phyloP scores from a whole-genome alignment of 2,888 invertebrate species.

The Tachystola acroxantha region DNA sequence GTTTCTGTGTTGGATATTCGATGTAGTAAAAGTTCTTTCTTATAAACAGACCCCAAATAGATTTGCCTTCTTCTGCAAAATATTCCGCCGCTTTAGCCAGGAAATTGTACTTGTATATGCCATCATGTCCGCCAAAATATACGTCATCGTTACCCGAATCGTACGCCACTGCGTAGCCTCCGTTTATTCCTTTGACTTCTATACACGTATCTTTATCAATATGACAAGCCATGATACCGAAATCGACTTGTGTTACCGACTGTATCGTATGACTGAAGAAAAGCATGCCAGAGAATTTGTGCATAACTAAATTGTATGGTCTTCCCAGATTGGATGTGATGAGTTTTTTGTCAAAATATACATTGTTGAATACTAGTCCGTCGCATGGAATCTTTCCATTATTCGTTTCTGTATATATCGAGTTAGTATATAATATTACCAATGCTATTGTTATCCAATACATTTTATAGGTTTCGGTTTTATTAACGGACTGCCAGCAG shows the following conservation, averaged over 20 bases:
- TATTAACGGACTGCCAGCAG: too few species aligned
- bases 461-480: not conserved
- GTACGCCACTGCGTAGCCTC: conserved; percentile 60
- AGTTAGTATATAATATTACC: not conserved
- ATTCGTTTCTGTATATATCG: not conserved
- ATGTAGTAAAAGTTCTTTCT: conserved; percentile 59
- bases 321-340: conserved; percentile 38
- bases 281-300: conserved; percentile 48
- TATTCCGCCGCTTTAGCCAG: conserved; percentile 47
- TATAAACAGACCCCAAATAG: conserved; percentile 56
- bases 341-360: conserved; percentile 46
- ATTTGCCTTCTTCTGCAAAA: conserved; percentile 55
- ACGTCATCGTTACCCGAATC: conserved; percentile 59
- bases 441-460: not conserved
- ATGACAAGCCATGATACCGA: conserved; percentile 46
- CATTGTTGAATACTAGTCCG: conserved; percentile 48
- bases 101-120: conserved; percentile 62
- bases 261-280: conserved; percentile 60
- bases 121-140: conserved; percentile 63
- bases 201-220: conserved; percentile 35
- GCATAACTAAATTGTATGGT: conserved; percentile 53
- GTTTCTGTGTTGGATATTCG: conserved; percentile 53
- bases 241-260: conserved; percentile 42
- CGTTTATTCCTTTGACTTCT: conserved; percentile 39
- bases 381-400: conserved; percentile 35